Evolutionary conservation across 2,888 invertebrate species (phyloP).

Genomic region (Seira ritae): DNA sequence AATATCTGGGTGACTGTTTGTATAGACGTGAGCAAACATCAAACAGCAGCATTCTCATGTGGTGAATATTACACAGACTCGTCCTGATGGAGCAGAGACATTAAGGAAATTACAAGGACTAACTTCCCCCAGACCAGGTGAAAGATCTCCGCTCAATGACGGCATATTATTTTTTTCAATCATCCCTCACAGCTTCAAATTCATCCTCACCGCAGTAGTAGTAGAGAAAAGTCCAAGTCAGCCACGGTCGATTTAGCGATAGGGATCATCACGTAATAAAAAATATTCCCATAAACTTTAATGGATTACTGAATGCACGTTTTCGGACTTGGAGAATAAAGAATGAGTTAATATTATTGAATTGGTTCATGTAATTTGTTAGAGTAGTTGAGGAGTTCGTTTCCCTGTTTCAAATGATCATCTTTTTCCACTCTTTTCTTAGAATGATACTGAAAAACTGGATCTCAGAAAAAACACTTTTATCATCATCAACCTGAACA

Average conservation of each 20-base stretch:
- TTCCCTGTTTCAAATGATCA: slow-evolving; percentile 5
- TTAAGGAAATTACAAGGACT: background rate
- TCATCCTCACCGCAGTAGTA: background rate
- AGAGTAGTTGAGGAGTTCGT: slow-evolving; percentile 1
- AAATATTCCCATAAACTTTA: slow-evolving; percentile 56
- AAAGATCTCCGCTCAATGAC: background rate
- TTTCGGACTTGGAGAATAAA: slow-evolving; percentile 26
- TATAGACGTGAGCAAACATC: too few relatives aligned
- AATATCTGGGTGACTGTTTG: too few relatives aligned
- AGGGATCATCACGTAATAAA: slow-evolving; percentile 60
- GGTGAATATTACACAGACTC: too few relatives aligned
- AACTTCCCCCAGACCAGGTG: background rate
- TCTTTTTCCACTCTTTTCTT: background rate
- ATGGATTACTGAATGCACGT: slow-evolving; percentile 41
- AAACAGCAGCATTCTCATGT: too few relatives aligned
- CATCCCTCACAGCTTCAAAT: background rate
- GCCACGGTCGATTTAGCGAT: background rate
- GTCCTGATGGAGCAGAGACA: background rate
- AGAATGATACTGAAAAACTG: slow-evolving; percentile 19
- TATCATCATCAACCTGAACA: slow-evolving; percentile 34
- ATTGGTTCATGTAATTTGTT: slow-evolving; percentile 38
- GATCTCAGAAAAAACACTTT: slow-evolving; percentile 43
- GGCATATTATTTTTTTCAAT: background rate
- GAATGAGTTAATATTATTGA: slow-evolving; percentile 33
- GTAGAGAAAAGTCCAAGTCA: background rate